Conservation (phyloP, 1,140 invertebrate species). For the Argopecten irradians region DNA sequence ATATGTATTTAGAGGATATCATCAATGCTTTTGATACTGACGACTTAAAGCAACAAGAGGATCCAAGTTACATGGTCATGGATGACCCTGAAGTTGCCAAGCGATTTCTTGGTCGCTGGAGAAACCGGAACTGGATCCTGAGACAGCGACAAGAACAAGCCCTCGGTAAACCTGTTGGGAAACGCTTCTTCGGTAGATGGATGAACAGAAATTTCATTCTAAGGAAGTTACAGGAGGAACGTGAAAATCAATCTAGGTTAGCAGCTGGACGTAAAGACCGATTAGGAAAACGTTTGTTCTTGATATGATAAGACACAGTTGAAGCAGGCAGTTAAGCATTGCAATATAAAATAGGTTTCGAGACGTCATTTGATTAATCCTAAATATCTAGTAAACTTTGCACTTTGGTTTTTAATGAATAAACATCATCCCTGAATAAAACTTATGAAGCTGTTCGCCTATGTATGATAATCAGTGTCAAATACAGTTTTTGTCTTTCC, state of each 20-base stretch:
- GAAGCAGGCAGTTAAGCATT: no score
- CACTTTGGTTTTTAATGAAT: no score
- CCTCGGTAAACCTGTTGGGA: background rate
- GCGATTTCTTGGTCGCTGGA: slow-evolving; percentile 5
- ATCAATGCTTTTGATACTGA: background rate
- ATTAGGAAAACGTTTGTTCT: background rate
- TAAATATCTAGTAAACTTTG: no score
- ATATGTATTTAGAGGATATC: background rate
- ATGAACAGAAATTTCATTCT: background rate
- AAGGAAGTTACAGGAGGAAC: background rate
- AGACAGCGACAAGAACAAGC: background rate
- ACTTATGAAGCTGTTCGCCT: no score
- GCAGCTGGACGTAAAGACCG: background rate
- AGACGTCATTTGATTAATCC: no score
- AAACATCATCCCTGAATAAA: no score
- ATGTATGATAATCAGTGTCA: no score
- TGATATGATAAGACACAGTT: no score
- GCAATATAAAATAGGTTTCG: no score
- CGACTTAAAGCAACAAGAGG: background rate
- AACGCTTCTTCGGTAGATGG: background rate
- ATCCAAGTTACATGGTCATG: background rate
- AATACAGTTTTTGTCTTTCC: no score
- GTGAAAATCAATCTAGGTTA: background rate
- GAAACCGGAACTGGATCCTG: background rate
- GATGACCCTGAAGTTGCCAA: background rate